These are phyloP conservation scores for Leptinotarsa juncta DNA, from an alignment of 2,888 invertebrate species.

Conservation along the genomic window DNA sequence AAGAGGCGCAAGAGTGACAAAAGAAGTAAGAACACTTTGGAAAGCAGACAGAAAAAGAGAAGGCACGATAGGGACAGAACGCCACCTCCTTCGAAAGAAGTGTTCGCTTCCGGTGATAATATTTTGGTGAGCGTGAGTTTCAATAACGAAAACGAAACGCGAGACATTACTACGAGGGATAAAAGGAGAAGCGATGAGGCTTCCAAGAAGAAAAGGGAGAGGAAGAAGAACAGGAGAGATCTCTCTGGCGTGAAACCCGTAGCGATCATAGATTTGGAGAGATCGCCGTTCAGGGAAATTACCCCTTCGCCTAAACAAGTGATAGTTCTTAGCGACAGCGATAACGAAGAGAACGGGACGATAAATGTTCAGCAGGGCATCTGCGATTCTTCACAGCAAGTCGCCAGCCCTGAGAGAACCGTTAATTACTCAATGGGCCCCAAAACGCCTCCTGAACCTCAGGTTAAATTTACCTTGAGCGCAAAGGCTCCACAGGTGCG, in stretches of 20 bases:
- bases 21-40: conserved; percentile 52
- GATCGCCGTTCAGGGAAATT: conserved; percentile 86
- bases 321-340: conserved; percentile 87
- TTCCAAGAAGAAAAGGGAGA: conserved; percentile 58
- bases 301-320: conserved; percentile 84
- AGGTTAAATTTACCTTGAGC: conserved; percentile 73
- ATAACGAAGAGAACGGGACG: conserved; percentile 66
- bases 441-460: conserved; percentile 81
- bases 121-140: conserved; percentile 94
- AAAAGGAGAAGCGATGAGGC: conserved; percentile 64
- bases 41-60: conserved; percentile 59
- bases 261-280: conserved; percentile 86
- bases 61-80: conserved; percentile 64
- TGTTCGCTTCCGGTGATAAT: conserved; percentile 92
- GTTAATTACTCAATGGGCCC: conserved; percentile 70
- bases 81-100: conserved; percentile 85
- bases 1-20: conserved; percentile 62
- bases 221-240: conserved; percentile 60
- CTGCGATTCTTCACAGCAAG: conserved; percentile 59
- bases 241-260: conserved; percentile 75
- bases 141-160: conserved; percentile 73
- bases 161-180: conserved; percentile 59
- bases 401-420: conserved; percentile 58
- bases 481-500: conserved; percentile 69
- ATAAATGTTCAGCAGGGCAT: conserved; percentile 47